Evolutionary conservation across 2,113 vertebrate genomes (phyloP).

Genomic region (Percina caprodes): DNA sequence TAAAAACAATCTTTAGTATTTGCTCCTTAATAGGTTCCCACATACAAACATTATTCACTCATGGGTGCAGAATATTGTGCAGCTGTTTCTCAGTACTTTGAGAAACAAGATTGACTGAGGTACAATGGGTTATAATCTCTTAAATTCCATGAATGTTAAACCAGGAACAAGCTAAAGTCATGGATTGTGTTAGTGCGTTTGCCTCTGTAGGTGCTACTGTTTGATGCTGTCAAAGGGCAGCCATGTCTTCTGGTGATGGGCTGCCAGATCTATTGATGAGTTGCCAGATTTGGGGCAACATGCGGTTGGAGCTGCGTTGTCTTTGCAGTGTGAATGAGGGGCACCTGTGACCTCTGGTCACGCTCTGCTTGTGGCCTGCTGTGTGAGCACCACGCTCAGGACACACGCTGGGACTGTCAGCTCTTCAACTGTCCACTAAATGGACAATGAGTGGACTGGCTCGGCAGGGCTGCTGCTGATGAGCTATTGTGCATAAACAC

Average conservation of each 20-base stretch:
- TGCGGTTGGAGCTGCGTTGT: constrained; percentile 56
- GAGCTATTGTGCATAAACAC: constrained; percentile 30
- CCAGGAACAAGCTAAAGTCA: constrained; percentile 27
- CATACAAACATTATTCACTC: not conserved
- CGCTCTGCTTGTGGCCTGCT: constrained; percentile 52
- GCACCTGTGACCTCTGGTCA: constrained; percentile 75
- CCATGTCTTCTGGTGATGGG: constrained; percentile 57
- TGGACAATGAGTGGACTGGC: constrained; percentile 16
- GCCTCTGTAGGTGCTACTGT: constrained; percentile 48
- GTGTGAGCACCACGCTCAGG: constrained; percentile 63
- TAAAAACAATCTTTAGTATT: not conserved
- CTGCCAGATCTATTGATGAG: constrained; percentile 65
- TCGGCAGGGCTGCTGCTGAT: constrained; percentile 31
- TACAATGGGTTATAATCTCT: constrained; percentile 5
- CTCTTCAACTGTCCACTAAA: constrained; percentile 55
- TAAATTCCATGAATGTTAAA: constrained; percentile 57
- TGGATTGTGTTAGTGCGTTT: constrained; percentile 28
- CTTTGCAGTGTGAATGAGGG: constrained; percentile 60
- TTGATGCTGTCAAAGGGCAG: constrained; percentile 66
- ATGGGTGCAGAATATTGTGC: not conserved
- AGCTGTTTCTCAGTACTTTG: not conserved
- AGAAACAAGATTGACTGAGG: not conserved
- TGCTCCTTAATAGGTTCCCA: not conserved
- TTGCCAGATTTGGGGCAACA: constrained; percentile 61
- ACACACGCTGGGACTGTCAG: constrained; percentile 59